These are phyloP conservation scores for Dendrolimus houi DNA, from an alignment of 2,888 invertebrate species.

Conservation along the genomic window DNA sequence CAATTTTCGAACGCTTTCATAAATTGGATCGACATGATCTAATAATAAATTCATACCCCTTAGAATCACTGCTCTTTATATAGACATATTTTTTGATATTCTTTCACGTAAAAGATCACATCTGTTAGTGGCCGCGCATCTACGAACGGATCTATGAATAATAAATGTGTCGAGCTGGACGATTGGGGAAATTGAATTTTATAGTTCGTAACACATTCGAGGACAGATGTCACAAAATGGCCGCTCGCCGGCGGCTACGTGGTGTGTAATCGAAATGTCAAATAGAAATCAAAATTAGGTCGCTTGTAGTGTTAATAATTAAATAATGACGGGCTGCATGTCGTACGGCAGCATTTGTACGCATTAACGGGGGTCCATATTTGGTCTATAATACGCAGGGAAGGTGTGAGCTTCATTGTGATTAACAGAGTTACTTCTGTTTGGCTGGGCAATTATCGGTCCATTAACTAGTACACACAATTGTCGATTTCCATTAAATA, in stretches of 20 bases:
- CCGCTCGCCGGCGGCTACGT: slow-evolving; percentile 57
- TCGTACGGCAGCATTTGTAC: slow-evolving; percentile 40
- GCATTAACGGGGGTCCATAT: slow-evolving; percentile 34
- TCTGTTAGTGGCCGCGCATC: slow-evolving; percentile 71
- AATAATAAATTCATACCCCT: slow-evolving; percentile 58
- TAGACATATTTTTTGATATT: slow-evolving; percentile 62
- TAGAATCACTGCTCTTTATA: slow-evolving; percentile 50
- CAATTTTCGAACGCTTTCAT: slow-evolving; percentile 25
- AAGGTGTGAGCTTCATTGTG: slow-evolving; percentile 64
- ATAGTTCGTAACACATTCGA: slow-evolving; percentile 72
- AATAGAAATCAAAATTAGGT: slow-evolving; percentile 76
- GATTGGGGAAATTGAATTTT: slow-evolving; percentile 77
- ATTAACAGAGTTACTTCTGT: slow-evolving; percentile 73
- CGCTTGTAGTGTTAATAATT: slow-evolving; percentile 75
- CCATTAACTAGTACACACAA: slow-evolving; percentile 67
- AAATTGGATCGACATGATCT: slow-evolving; percentile 46
- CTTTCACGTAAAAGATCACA: slow-evolving; percentile 74
- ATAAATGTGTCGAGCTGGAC: slow-evolving; percentile 71
- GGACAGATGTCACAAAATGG: slow-evolving; percentile 75
- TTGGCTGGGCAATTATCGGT: slow-evolving; percentile 71
- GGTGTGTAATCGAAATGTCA: slow-evolving; percentile 69
- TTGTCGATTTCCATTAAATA: slow-evolving; percentile 57
- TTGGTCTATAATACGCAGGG: slow-evolving; percentile 33
- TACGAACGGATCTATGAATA: slow-evolving; percentile 72
- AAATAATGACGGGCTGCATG: slow-evolving; percentile 58